Evolutionary conservation across 2,797 vertebrate species (phyloP), one percentile per base, ranked within the genome.

Genomic region (Poeciliopsis paucimaculata): DNA sequence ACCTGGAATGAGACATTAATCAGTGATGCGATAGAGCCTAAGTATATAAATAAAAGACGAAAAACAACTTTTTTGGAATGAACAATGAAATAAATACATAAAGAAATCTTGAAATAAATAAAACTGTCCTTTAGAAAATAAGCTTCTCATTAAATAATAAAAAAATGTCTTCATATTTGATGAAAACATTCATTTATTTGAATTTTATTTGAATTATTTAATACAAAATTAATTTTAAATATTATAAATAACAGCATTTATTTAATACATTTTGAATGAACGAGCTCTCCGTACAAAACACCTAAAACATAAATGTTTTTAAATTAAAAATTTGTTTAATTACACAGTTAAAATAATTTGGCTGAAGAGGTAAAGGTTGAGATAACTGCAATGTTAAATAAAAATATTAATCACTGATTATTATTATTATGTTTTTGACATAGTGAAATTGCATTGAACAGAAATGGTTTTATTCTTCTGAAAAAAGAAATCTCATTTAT

Each of bases 1-100:
- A 77, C 98, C 98, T 99, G 96, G 82, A 96, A 94, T 80, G 36
- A 18, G 80, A 91, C 85, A 95, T 80, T 55, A 75, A 89, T 87
- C 26, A 86, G 74, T 79, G 72, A 79, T 81, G 47, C 72, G 62
- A 88, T 79, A 43, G 75, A 55, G 49, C 51, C 39, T 16, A 4
- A 81, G 57, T 76, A 36, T 26, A 62, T 47, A 47, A 49, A 83
- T 68, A 72, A 60, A 18, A 83, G 68, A 78, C 43, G 13, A 70
- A 45, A 45, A 45, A 13, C 43, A 45, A 34, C 43, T 45, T 13
- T 13, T 45, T 45, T 45, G 43, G n/a, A 57, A 57, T 57, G 2
- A 57, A n/a, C n/a, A 12, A 9, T n/a, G 26, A n/a, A n/a, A 28
- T 8, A 28, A 9, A 55, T 55, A n/a, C 11, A 1, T 3, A n/a